Evolutionary conservation across 1,140 invertebrate genomes (phyloP).

Genomic region (Sycobia sp.): DNA sequence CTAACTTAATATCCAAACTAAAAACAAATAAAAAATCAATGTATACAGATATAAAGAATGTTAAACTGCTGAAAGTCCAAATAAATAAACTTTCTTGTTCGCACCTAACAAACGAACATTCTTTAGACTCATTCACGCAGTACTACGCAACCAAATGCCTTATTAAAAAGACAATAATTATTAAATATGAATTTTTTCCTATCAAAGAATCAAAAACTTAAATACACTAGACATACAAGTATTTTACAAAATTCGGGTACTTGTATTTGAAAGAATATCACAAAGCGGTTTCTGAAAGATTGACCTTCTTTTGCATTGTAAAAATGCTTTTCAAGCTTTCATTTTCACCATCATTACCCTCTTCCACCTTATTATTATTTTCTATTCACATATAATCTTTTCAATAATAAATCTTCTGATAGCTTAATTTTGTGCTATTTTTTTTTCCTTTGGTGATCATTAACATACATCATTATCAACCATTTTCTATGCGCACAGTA

Average conservation of each 20-base stretch:
- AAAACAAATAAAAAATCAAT: conserved; percentile 11
- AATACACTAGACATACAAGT: conserved; percentile 14
- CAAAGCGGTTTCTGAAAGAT: conserved; percentile 32
- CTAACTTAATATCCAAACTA: conserved; percentile 10
- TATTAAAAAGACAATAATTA: conserved; percentile 10
- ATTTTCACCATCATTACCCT: not conserved
- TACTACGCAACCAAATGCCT: conserved; percentile 2
- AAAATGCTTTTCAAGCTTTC: conserved; percentile 14
- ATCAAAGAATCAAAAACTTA: conserved; percentile 14
- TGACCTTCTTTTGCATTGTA: not conserved
- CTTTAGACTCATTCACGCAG: conserved; percentile 18
- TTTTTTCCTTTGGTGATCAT: conserved; percentile 12
- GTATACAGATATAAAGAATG: conserved; percentile 12
- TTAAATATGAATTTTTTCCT: conserved; percentile 1
- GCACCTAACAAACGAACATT: conserved; percentile 8
- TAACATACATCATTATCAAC: not conserved
- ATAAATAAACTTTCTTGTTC: conserved; percentile 26
- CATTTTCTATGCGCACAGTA: not conserved
- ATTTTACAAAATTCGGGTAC: conserved; percentile 29
- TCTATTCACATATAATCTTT: not conserved
- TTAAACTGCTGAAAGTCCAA: conserved; percentile 4
- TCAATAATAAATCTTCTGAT: conserved; percentile 7
- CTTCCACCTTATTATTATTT: not conserved
- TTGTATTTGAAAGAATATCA: conserved; percentile 30
- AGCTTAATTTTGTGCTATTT: conserved; percentile 20